Evolutionary conservation across 2,113 vertebrate species (phyloP).

Genomic region (Zosterops hypoxanthus): DNA sequence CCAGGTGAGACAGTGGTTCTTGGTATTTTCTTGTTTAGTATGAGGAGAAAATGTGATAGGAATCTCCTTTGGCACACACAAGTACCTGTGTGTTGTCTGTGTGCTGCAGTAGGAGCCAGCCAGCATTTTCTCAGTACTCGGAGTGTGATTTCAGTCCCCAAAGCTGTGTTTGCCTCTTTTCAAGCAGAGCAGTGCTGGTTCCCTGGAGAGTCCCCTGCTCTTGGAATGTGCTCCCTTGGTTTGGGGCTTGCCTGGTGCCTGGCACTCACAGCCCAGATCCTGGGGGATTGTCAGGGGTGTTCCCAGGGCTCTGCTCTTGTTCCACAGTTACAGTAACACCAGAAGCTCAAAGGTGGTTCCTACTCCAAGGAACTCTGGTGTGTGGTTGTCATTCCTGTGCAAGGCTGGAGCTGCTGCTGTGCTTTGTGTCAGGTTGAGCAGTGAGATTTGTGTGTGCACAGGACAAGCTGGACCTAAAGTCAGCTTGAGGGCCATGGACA

Average conservation of each 20-base stretch:
- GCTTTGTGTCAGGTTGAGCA: fast-evolving
- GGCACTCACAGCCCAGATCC: not conserved
- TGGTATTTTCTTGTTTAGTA: not conserved
- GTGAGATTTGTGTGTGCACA: fast-evolving
- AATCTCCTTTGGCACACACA: not conserved
- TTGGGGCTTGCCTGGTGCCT: fast-evolving
- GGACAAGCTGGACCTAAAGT: not conserved
- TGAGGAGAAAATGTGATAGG: not conserved
- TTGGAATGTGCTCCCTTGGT: not conserved
- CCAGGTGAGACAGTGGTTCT: not conserved
- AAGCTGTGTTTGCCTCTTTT: not conserved
- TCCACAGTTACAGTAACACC: fast-evolving
- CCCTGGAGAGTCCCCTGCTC: not conserved
- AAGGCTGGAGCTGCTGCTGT: not conserved
- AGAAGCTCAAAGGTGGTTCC: not conserved
- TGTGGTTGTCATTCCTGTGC: fast-evolving
- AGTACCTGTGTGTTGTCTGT: not conserved
- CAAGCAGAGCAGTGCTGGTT: not conserved
- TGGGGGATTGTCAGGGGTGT: fast-evolving
- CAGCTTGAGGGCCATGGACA: not conserved
- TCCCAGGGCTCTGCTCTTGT: not conserved
- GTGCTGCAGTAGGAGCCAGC: not conserved
- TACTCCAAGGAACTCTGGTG: fast-evolving
- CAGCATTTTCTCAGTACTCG: not conserved
- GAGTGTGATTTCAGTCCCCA: not conserved